Conservation (phyloP, 2,888 invertebrate species). For the Tethea ocularis region DNA sequence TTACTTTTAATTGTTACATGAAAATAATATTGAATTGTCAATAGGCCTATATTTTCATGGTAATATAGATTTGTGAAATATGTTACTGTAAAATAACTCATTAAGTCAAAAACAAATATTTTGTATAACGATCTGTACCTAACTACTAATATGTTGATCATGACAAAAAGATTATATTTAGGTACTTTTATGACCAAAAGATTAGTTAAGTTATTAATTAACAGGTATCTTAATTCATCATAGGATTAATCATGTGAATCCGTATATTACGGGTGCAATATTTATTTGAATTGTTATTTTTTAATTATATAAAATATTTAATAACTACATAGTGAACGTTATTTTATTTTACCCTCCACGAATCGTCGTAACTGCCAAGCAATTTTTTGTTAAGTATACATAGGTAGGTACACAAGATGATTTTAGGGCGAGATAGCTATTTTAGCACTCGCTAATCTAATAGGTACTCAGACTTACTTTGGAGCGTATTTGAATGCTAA, state of each 20-base stretch:
- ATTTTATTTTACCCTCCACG: slow-evolving; percentile 22
- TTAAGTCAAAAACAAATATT: slow-evolving; percentile 21
- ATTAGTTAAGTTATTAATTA: slow-evolving; percentile 54
- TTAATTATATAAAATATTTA: slow-evolving; percentile 58
- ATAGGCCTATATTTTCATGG: neutral
- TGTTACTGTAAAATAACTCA: slow-evolving; percentile 11
- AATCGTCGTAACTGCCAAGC: too few relatives aligned
- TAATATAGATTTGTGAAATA: neutral
- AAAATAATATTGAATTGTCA: neutral
- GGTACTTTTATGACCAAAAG: slow-evolving; percentile 60
- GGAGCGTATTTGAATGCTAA: too few relatives aligned
- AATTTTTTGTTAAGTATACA: too few relatives aligned
- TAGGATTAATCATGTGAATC: slow-evolving; percentile 41
- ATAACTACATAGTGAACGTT: slow-evolving; percentile 24
- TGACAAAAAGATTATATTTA: slow-evolving; percentile 62
- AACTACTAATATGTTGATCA: slow-evolving; percentile 53
- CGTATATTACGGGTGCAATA: slow-evolving; percentile 77
- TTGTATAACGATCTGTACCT: slow-evolving; percentile 38
- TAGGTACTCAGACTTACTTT: too few relatives aligned
- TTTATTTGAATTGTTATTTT: slow-evolving; percentile 70
- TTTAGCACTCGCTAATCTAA: too few relatives aligned
- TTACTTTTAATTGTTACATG: neutral
- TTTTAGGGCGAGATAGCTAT: too few relatives aligned
- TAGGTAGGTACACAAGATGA: too few relatives aligned
- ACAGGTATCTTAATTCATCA: slow-evolving; percentile 28